A percentile compares a stretch with the other conserved stretches of the same genome.
Conservation (phyloP, 2,797 vertebrate genomes). For the Semotilus atromaculatus region DNA sequence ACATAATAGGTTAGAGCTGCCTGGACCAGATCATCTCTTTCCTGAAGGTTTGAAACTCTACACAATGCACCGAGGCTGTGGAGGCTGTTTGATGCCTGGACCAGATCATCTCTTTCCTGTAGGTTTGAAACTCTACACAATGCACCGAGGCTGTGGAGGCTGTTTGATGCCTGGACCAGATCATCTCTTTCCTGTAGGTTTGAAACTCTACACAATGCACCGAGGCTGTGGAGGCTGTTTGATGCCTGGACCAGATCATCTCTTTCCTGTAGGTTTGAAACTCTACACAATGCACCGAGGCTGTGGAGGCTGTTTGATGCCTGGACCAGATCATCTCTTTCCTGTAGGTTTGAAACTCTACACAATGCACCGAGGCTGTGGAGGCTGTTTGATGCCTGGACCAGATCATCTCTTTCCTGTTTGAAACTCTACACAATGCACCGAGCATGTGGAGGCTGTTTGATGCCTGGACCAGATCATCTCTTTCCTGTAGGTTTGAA, state of each 20-base stretch:
- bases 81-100: too few species aligned
- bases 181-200: background rate
- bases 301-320: conserved; percentile 10
- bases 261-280: background rate
- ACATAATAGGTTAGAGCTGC: background rate
- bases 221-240: conserved; percentile 4
- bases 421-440: background rate
- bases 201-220: background rate
- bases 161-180: background rate
- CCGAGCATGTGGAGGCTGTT: conserved; percentile 7
- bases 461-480: background rate
- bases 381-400: conserved; percentile 1
- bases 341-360: background rate
- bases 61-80: too few species aligned
- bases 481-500: background rate
- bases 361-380: background rate
- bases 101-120: background rate
- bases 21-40: background rate
- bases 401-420: background rate
- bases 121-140: background rate
- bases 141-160: background rate
- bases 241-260: background rate
- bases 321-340: background rate
- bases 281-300: background rate
- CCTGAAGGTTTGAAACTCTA: too few species aligned